Percentiles rank a stretch among this genome's conserved stretches.
Evolutionary conservation across 2,797 vertebrate genomes (phyloP).

Genomic region (Gymnoscopelus braueri): DNA sequence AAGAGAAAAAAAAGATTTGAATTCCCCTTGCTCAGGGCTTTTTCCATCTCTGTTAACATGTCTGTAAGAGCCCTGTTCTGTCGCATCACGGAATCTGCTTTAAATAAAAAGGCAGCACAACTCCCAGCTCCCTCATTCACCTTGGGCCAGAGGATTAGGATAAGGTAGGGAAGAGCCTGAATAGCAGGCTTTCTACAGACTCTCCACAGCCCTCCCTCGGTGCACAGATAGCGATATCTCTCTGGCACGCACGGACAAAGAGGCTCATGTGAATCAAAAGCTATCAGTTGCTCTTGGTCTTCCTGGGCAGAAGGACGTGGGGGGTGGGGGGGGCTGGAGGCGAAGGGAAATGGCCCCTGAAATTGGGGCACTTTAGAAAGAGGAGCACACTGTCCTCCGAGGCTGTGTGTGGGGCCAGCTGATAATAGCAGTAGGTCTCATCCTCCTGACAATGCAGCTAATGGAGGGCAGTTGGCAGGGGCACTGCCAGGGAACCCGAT

Average conservation of each 20-base stretch:
- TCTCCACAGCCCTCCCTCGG: constrained; percentile 14
- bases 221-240: constrained; percentile 42
- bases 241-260: constrained; percentile 44
- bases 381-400: constrained; percentile 48
- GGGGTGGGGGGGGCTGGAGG: constrained; percentile 4
- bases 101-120: neutral
- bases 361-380: constrained; percentile 56
- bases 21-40: neutral
- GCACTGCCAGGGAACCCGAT: constrained; percentile 50
- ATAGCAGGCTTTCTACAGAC: constrained; percentile 22
- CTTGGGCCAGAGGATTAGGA: constrained; percentile 25
- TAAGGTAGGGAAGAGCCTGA: constrained; percentile 7
- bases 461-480: constrained; percentile 51
- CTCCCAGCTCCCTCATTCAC: neutral
- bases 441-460: constrained; percentile 43
- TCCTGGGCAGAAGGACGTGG: constrained; percentile 23
- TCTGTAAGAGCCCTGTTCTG: neutral
- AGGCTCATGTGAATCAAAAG: constrained; percentile 47
- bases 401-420: constrained; percentile 41
- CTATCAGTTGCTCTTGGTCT: constrained; percentile 47
- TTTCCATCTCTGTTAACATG: neutral
- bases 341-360: constrained; percentile 52
- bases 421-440: constrained; percentile 42
- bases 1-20: too few relatives aligned
- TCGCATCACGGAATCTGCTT: neutral